Conservation (phyloP, 1,140 invertebrate genomes). For the Thalassaphorura encarpata region DNA sequence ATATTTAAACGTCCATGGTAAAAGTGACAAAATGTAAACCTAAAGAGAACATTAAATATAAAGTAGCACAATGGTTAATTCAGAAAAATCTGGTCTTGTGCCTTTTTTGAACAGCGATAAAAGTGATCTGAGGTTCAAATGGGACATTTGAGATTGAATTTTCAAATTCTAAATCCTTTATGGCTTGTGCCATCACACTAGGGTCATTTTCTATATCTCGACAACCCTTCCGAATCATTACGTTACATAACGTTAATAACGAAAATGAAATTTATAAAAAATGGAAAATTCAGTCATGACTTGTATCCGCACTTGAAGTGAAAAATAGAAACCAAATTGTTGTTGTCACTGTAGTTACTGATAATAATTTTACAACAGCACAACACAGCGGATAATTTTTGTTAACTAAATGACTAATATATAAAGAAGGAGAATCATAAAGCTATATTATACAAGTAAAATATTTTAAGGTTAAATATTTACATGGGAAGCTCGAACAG, state of each 20-base stretch:
- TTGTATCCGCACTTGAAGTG: too few species aligned
- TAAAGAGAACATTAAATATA: too few species aligned
- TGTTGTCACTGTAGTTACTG: too few species aligned
- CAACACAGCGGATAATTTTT: slow-evolving; percentile 35
- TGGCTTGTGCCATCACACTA: background rate
- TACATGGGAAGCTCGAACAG: too few species aligned
- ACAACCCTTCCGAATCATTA: slow-evolving; percentile 57
- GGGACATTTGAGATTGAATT: slow-evolving; percentile 39
- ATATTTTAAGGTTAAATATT: background rate
- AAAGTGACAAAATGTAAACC: too few species aligned
- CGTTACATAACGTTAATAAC: slow-evolving; percentile 48
- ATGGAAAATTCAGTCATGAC: slow-evolving; percentile 23
- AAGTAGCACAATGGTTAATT: slow-evolving; percentile 24
- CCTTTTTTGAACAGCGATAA: slow-evolving; percentile 43
- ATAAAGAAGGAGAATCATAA: background rate
- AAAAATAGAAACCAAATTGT: too few species aligned
- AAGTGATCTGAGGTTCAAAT: slow-evolving; percentile 43
- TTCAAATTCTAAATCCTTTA: slow-evolving; percentile 36
- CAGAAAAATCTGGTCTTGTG: slow-evolving; percentile 47
- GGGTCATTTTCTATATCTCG: background rate
- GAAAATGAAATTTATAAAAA: too few species aligned
- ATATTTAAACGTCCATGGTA: too few species aligned
- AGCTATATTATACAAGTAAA: background rate
- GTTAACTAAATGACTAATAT: too few species aligned
- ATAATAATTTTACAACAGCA: too few species aligned